Percentiles rank a stretch among this genome's conserved stretches.
Evolutionary conservation across 2,113 vertebrate genomes (phyloP).

Genomic region (Mus musculus): GRCm39 chr11:89997001-89997500

Average conservation of each 20-base stretch:
- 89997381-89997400: slow-evolving; percentile 17
- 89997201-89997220: slow-evolving; percentile 76
- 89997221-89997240: slow-evolving; percentile 77
- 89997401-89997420: neutral
- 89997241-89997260: slow-evolving; percentile 88
- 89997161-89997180: slow-evolving; percentile 83
- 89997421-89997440: neutral
- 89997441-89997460: neutral
- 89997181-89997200: slow-evolving; percentile 83
- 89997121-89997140: slow-evolving; percentile 81
- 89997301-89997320: slow-evolving; percentile 88
- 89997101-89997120: slow-evolving; percentile 84
- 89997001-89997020: slow-evolving; percentile 78
- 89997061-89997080: slow-evolving; percentile 81
- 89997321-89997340: slow-evolving; percentile 82
- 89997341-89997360: slow-evolving; percentile 61
- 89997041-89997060: slow-evolving; percentile 82
- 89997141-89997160: slow-evolving; percentile 79
- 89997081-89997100: slow-evolving; percentile 82
- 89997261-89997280: slow-evolving; percentile 84
- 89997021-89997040: slow-evolving; percentile 84
- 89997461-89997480: neutral
- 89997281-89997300: slow-evolving; percentile 84
- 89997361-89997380: slow-evolving; percentile 5
- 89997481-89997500: neutral